Percentiles rank a stretch among this genome's conserved stretches.
Evolutionary conservation across 2,113 vertebrate species (phyloP).

Genomic region (Heterochromis multidens): DNA sequence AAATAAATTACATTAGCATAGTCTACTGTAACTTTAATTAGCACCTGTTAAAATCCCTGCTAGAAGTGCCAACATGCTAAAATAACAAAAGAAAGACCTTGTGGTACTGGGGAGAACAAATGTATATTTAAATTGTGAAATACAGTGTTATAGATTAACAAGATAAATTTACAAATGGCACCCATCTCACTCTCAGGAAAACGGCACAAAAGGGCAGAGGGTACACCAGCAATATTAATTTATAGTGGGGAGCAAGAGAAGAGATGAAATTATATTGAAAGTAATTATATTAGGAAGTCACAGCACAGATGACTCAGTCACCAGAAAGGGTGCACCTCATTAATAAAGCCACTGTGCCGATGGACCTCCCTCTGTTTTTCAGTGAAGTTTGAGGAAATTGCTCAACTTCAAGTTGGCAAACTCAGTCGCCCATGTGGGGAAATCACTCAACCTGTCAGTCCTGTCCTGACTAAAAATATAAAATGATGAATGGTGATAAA

Average conservation of each 20-base stretch:
- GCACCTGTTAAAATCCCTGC: neutral
- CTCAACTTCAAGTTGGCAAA: neutral
- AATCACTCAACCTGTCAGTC: neutral
- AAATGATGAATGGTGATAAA: neutral
- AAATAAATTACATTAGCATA: neutral
- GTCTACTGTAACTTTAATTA: neutral
- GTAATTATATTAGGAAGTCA: neutral
- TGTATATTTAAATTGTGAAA: no score
- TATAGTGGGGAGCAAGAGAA: no score
- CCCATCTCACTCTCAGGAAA: no score
- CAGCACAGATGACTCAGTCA: neutral
- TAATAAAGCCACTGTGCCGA: no score
- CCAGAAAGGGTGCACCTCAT: no score
- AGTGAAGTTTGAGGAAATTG: neutral
- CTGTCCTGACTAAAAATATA: neutral
- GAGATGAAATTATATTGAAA: accelerated
- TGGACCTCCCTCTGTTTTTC: neutral
- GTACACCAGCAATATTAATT: neutral
- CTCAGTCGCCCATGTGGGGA: neutral
- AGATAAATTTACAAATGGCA: no score
- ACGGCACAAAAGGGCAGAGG: no score
- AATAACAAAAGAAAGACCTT: neutral
- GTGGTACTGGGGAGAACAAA: neutral
- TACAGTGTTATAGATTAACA: no score
- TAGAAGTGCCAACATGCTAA: neutral